Evolutionary conservation across 2,888 invertebrate genomes (phyloP).

Genomic region (Eremobia ochroleuca): DNA sequence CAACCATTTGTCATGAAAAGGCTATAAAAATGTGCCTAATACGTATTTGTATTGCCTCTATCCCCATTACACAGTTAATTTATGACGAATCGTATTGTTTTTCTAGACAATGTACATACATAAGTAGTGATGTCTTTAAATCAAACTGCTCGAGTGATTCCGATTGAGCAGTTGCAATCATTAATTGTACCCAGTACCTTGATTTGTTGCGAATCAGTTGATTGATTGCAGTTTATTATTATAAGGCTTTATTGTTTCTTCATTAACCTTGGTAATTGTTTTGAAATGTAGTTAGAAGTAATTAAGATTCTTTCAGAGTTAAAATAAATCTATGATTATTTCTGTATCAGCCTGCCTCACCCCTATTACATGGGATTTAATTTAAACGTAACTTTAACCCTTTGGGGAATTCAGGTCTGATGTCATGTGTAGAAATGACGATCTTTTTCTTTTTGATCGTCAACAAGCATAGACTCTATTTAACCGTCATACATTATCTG

Average conservation of each 20-base stretch:
- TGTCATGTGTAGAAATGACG: neutral
- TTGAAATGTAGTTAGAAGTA: neutral
- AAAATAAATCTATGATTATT: neutral
- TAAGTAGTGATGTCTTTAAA: constrained; percentile 15
- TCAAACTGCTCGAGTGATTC: constrained; percentile 15
- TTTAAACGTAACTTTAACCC: too few species aligned
- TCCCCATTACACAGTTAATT: constrained; percentile 17
- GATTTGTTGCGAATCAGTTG: constrained; percentile 32
- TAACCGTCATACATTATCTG: neutral
- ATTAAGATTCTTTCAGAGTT: neutral
- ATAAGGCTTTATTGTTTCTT: constrained; percentile 14
- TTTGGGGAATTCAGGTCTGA: neutral
- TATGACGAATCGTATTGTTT: constrained; percentile 54
- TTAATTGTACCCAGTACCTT: constrained; percentile 30
- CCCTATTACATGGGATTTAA: too few species aligned
- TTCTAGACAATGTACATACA: constrained; percentile 53
- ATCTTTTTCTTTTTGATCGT: neutral
- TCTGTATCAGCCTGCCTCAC: too few species aligned
- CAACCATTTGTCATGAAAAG: constrained; percentile 17
- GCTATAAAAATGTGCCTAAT: constrained; percentile 25
- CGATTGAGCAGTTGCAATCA: constrained; percentile 18
- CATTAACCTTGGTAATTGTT: neutral
- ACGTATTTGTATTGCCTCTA: constrained; percentile 29
- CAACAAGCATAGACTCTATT: neutral
- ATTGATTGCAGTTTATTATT: constrained; percentile 27